phyloP scores from a whole-genome alignment of 1,140 invertebrate species.

The Metopolophium dirhodum region DNA sequence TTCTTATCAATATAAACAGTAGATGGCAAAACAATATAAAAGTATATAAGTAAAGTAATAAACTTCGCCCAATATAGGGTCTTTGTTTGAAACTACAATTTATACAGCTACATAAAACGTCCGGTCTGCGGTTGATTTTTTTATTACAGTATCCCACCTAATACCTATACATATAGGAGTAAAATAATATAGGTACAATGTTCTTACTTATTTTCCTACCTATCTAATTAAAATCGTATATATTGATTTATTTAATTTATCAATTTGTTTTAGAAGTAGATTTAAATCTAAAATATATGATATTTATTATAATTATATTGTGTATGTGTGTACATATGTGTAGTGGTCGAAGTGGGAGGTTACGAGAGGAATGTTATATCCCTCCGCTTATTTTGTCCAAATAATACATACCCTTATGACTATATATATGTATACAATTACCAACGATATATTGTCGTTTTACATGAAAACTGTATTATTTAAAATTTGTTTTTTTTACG shows the following conservation, averaged over 20 bases:
- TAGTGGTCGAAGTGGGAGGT: too few relatives aligned
- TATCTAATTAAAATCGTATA: neutral
- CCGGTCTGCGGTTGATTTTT: neutral
- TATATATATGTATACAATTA: too few relatives aligned
- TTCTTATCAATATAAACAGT: conserved; percentile 7
- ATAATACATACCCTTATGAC: too few relatives aligned
- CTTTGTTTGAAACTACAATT: neutral
- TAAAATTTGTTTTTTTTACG: too few relatives aligned
- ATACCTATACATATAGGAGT: too few relatives aligned
- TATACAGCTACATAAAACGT: neutral
- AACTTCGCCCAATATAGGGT: neutral
- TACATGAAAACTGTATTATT: too few relatives aligned
- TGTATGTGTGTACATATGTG: too few relatives aligned
- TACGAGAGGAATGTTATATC: too few relatives aligned
- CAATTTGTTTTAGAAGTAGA: neutral
- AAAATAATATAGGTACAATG: too few relatives aligned
- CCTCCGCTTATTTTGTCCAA: too few relatives aligned
- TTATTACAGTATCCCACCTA: neutral
- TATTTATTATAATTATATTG: neutral
- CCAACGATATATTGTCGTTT: too few relatives aligned
- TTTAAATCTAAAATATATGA: neutral
- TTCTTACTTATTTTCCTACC: neutral
- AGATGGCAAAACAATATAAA: neutral
- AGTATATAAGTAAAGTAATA: neutral
- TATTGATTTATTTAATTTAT: neutral